Conservation (phyloP, 1,140 invertebrate genomes). For the Halesus radiatus region DNA sequence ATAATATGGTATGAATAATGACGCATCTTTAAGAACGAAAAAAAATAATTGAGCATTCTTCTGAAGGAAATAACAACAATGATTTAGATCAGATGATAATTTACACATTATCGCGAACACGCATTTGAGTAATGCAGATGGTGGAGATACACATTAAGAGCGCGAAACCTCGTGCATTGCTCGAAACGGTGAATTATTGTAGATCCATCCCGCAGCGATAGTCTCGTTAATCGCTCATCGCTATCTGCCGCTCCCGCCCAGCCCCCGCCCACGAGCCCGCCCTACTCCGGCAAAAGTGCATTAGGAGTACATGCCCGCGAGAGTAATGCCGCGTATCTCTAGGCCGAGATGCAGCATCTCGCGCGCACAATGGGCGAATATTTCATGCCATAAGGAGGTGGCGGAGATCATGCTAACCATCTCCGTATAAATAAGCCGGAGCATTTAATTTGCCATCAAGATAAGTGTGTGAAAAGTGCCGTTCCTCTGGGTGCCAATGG, state of each 20-base stretch:
- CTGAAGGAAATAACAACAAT: too few species aligned
- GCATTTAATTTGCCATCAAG: slow-evolving; percentile 51
- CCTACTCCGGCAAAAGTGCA: slow-evolving; percentile 28
- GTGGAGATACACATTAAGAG: slow-evolving; percentile 8
- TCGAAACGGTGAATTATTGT: not conserved
- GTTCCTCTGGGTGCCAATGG: slow-evolving; percentile 5
- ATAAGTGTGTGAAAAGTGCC: slow-evolving; percentile 46
- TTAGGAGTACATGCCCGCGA: slow-evolving; percentile 33
- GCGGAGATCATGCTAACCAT: slow-evolving; percentile 32
- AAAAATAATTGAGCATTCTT: too few species aligned
- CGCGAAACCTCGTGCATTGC: not conserved
- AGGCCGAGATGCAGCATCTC: slow-evolving; percentile 11
- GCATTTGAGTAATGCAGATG: not conserved
- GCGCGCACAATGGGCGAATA: slow-evolving; percentile 46
- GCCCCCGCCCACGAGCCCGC: not conserved
- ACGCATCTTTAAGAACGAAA: too few species aligned
- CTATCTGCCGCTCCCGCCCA: slow-evolving; percentile 31
- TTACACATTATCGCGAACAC: slow-evolving; percentile 9
- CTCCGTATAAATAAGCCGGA: slow-evolving; percentile 47
- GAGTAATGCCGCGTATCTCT: slow-evolving; percentile 18
- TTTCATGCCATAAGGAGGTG: slow-evolving; percentile 49
- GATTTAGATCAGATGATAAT: too few species aligned
- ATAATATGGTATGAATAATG: too few species aligned
- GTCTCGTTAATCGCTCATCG: slow-evolving; percentile 52
- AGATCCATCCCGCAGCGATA: slow-evolving; percentile 35